These are phyloP conservation scores for Poecilia velifera DNA, from an alignment of 2,797 vertebrate genomes.

Conservation along the genomic window DNA sequence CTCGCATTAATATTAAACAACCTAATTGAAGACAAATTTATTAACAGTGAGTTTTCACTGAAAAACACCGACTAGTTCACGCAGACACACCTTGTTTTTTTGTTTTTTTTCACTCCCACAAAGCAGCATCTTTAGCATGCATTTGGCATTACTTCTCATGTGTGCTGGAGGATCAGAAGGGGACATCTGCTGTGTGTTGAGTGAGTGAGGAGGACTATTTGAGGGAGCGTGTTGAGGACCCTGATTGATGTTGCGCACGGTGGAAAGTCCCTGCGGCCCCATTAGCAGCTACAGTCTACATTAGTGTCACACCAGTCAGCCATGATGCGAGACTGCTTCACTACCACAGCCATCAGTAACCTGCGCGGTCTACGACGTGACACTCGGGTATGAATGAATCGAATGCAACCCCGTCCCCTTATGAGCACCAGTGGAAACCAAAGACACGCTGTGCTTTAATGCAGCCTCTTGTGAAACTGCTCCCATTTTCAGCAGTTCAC, in stretches of 20 bases:
- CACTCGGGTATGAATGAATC: conserved; percentile 62
- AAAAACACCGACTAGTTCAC: conserved; percentile 14
- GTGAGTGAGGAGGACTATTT: conserved; percentile 72
- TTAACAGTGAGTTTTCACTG: not conserved
- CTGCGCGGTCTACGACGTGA: conserved; percentile 50
- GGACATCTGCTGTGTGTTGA: conserved; percentile 79
- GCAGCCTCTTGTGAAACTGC: conserved; percentile 70
- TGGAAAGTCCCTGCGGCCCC: conserved; percentile 75
- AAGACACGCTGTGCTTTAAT: conserved; percentile 53
- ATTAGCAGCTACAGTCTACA: conserved; percentile 80
- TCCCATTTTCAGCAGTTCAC: conserved; percentile 61
- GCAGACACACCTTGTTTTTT: not conserved
- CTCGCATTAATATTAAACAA: not conserved
- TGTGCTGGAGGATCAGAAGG: conserved; percentile 58
- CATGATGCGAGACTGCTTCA: conserved; percentile 59
- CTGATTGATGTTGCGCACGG: conserved; percentile 78
- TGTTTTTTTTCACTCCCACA: conserved; percentile 60
- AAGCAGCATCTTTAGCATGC: conserved; percentile 72
- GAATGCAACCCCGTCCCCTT: conserved; percentile 51
- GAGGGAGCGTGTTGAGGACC: conserved; percentile 66
- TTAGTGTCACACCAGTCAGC: conserved; percentile 73
- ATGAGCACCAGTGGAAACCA: conserved; percentile 64
- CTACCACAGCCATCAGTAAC: conserved; percentile 58
- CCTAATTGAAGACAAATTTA: not conserved
- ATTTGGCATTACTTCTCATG: conserved; percentile 67